Conservation (phyloP, 2,113 vertebrate species). For the Notechis scutatus region DNA sequence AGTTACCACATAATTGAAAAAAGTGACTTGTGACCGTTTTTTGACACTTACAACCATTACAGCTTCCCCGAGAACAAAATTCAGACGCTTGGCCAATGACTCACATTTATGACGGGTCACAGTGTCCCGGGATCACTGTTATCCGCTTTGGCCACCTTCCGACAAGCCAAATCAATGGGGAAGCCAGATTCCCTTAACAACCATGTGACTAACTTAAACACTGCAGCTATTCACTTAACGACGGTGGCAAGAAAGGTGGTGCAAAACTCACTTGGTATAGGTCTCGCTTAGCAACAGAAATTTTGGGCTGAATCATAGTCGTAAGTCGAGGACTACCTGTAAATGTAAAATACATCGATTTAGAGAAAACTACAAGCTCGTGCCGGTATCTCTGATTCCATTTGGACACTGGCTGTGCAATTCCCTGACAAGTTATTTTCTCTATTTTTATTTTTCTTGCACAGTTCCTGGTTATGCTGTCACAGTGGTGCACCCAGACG, state of each 20-base stretch:
- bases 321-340: neutral
- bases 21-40: neutral
- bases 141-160: neutral
- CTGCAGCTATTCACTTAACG: neutral
- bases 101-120: neutral
- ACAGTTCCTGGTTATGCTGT: slow-evolving; percentile 91
- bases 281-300: neutral
- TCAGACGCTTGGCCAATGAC: neutral
- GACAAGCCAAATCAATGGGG: neutral
- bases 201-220: neutral
- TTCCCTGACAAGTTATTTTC: too few relatives aligned
- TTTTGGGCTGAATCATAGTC: neutral
- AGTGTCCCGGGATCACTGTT: neutral
- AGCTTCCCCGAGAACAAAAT: neutral
- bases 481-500: slow-evolving; percentile 98
- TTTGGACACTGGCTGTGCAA: too few relatives aligned
- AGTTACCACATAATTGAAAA: neutral
- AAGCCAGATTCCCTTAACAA: neutral
- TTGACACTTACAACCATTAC: neutral
- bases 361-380: neutral
- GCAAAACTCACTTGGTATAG: neutral
- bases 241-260: neutral
- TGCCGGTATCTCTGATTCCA: neutral
- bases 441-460: neutral
- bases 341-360: neutral